Conservation (phyloP, 2,888 invertebrate species). For the Priocnemis perturbator region DNA sequence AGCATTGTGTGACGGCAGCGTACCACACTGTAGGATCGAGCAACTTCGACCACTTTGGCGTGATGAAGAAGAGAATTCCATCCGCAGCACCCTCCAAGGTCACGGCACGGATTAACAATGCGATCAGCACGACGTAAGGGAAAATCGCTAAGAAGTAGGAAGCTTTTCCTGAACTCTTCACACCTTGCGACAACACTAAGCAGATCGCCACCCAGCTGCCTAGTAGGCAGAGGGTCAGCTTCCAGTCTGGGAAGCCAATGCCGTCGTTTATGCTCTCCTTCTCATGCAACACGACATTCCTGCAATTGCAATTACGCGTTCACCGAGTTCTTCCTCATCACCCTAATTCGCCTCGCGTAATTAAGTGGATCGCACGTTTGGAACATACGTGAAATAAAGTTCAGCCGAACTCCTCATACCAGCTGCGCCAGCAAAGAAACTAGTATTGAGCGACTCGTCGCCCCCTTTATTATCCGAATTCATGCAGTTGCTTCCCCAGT, state of each 20-base stretch:
- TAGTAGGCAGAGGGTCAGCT: slow-evolving; percentile 77
- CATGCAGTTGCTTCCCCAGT: slow-evolving; percentile 69
- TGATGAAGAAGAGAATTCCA: slow-evolving; percentile 82
- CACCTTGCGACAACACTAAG: slow-evolving; percentile 77
- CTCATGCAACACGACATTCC: slow-evolving; percentile 78
- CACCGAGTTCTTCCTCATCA: no score
- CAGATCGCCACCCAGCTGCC: slow-evolving; percentile 78
- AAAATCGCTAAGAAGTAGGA: slow-evolving; percentile 85
- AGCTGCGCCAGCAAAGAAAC: slow-evolving; percentile 13
- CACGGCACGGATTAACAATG: slow-evolving; percentile 79
- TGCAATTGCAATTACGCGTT: slow-evolving; percentile 57
- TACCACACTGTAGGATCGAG: slow-evolving; percentile 81
- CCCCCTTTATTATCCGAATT: slow-evolving; percentile 44
- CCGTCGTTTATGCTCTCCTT: slow-evolving; percentile 77
- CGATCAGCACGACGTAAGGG: slow-evolving; percentile 80
- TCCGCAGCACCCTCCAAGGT: slow-evolving; percentile 80
- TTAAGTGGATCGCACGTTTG: no score
- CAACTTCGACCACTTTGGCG: slow-evolving; percentile 81
- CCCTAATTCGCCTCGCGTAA: no score
- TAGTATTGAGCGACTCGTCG: slow-evolving; percentile 14
- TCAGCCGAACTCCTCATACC: slow-evolving; percentile 66
- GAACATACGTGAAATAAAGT: slow-evolving; percentile 67
- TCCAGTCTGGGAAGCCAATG: slow-evolving; percentile 78
- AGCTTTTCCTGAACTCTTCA: slow-evolving; percentile 80
- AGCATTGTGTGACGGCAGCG: slow-evolving; percentile 81